Percentiles rank a stretch among this genome's conserved stretches.
Evolutionary conservation across 1,140 invertebrate genomes (phyloP).

Genomic region (Drosophila chauvacae): DNA sequence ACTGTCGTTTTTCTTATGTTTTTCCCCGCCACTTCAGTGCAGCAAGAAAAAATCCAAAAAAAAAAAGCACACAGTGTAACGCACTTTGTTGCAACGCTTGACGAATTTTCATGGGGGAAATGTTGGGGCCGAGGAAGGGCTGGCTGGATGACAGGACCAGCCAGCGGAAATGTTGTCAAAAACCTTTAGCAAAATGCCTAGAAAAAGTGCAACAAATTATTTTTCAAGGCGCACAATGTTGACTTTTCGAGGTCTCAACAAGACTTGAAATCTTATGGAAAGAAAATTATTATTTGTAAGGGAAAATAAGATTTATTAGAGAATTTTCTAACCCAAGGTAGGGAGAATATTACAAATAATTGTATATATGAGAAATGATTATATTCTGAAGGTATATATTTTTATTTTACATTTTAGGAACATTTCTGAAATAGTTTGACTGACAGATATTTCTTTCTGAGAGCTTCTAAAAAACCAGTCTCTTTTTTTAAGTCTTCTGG

Average conservation of each 20-base stretch:
- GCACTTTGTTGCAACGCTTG: conserved; percentile 79
- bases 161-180: conserved; percentile 56
- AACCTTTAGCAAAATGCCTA: conserved; percentile 14
- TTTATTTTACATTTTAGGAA: background rate
- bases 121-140: conserved; percentile 6
- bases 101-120: conserved; percentile 51
- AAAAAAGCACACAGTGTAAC: conserved; percentile 29
- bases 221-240: conserved; percentile 16
- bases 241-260: background rate
- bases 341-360: background rate
- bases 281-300: background rate
- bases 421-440: background rate
- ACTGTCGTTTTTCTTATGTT: conserved; percentile 75
- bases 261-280: background rate
- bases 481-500: background rate
- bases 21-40: conserved; percentile 22
- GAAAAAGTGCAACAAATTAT: conserved; percentile 11
- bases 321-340: background rate
- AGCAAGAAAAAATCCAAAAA: conserved; percentile 30
- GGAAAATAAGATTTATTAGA: background rate
- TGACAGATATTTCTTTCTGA: background rate
- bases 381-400: background rate
- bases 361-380: background rate
- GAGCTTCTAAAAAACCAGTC: background rate
- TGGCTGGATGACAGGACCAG: conserved; percentile 26